phyloP scores from a whole-genome alignment of 2,888 invertebrate species.

The Ectemnius continuus region DNA sequence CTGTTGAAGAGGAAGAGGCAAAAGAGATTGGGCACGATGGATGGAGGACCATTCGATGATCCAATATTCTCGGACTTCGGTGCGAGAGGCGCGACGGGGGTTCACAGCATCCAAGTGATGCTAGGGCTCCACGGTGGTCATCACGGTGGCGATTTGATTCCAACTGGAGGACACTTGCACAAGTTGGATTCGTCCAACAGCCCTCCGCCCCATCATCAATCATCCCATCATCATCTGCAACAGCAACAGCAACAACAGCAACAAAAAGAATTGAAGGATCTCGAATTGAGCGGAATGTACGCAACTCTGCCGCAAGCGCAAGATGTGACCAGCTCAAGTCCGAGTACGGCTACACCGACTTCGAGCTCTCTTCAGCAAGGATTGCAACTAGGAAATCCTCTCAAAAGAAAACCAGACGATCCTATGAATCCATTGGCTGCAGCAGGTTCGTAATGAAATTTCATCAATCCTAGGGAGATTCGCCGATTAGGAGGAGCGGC shows the following conservation, averaged over 20 bases:
- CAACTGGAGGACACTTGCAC: constrained; percentile 72
- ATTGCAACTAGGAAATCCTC: constrained; percentile 70
- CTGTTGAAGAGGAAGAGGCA: not conserved
- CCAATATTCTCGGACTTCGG: constrained; percentile 88
- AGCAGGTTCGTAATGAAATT: constrained; percentile 62
- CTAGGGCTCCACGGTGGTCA: constrained; percentile 81
- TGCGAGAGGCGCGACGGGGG: constrained; percentile 80
- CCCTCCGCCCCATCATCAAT: constrained; percentile 76
- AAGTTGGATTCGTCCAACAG: constrained; percentile 79
- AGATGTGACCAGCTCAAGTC: constrained; percentile 78
- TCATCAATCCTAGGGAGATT: not conserved
- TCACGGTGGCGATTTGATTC: constrained; percentile 72
- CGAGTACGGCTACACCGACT: constrained; percentile 71
- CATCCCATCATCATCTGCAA: constrained; percentile 73
- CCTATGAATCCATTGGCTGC: constrained; percentile 68
- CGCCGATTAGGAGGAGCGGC: no score
- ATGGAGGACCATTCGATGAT: constrained; percentile 86
- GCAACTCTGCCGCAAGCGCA: constrained; percentile 74
- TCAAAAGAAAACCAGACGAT: constrained; percentile 74
- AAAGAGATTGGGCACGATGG: constrained; percentile 79
- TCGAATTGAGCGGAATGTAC: constrained; percentile 75
- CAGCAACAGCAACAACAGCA: constrained; percentile 77
- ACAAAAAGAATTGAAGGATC: constrained; percentile 76
- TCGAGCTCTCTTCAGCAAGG: constrained; percentile 76
- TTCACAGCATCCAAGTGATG: constrained; percentile 85